Evolutionary conservation across 2,113 vertebrate species (phyloP).

Genomic region (Piprites chloris): DNA sequence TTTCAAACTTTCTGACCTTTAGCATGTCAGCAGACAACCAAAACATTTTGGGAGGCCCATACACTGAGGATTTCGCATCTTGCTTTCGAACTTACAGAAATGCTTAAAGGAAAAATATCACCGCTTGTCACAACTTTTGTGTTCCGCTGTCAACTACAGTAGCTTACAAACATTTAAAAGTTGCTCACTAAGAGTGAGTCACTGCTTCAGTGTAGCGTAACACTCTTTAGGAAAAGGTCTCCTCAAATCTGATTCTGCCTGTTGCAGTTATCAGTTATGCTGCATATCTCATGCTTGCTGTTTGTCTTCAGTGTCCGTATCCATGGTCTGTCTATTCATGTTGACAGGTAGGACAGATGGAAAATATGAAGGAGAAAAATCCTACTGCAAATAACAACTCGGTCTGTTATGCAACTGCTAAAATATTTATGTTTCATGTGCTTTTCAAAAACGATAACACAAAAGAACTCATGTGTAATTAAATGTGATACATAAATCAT

Average conservation of each 20-base stretch:
- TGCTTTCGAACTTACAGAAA: background rate
- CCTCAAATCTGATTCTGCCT: conserved; percentile 47
- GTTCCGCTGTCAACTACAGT: conserved; percentile 18
- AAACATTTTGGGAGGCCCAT: background rate
- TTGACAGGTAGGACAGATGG: background rate
- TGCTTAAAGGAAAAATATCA: background rate
- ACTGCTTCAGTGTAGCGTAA: background rate
- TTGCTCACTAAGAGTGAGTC: background rate
- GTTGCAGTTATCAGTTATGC: background rate
- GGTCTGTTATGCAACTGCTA: conserved; percentile 33
- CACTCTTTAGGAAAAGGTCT: conserved; percentile 1
- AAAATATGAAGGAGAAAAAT: background rate
- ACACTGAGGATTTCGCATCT: background rate
- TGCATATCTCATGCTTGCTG: background rate
- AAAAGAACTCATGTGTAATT: conserved; percentile 72
- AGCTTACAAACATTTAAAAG: conserved; percentile 28
- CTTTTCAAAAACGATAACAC: conserved; percentile 58
- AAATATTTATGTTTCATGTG: conserved; percentile 69
- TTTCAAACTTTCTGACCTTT: background rate
- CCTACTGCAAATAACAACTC: background rate
- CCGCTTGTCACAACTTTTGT: conserved; percentile 33
- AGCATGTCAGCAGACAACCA: background rate
- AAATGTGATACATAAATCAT: conserved; percentile 70
- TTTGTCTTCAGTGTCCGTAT: background rate
- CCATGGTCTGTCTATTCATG: conserved; percentile 24